These are phyloP conservation scores for Mythimna pallens DNA, from an alignment of 2,888 invertebrate species.

Conservation along the genomic window DNA sequence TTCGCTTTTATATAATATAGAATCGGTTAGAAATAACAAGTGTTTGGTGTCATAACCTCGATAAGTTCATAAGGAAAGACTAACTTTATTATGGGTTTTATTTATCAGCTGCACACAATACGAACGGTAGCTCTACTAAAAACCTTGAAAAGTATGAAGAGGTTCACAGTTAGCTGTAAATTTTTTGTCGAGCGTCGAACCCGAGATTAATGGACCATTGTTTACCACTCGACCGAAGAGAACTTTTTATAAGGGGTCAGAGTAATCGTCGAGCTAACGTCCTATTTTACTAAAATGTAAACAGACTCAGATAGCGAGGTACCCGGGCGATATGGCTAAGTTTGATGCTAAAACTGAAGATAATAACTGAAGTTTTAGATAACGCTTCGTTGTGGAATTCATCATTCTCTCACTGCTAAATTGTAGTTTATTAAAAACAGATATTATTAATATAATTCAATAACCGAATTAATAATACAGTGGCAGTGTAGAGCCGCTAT, in stretches of 20 bases:
- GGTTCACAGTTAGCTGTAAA: conserved; percentile 8
- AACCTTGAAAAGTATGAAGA: conserved; percentile 31
- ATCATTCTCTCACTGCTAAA: not conserved
- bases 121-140: not conserved
- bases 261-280: conserved; percentile 2
- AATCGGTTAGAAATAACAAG: no score
- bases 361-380: conserved; percentile 26
- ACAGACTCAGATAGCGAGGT: conserved; percentile 42
- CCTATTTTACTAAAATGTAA: conserved; percentile 45
- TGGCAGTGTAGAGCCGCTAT: no score
- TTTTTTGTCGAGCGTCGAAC: conserved; percentile 53
- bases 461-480: no score
- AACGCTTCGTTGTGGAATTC: not conserved
- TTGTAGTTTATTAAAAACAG: no score
- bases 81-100: not conserved
- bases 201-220: conserved; percentile 50
- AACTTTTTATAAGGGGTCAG: conserved; percentile 39
- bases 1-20: no score
- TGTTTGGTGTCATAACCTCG: no score
- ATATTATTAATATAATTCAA: no score
- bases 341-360: conserved; percentile 19
- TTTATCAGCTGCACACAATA: not conserved
- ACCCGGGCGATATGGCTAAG: conserved; percentile 17
- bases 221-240: conserved; percentile 24
- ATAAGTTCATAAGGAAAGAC: not conserved